Base-by-base conservation (phyloP, 2,797 vertebrate species). In the Gobio occitaniae region DNA sequence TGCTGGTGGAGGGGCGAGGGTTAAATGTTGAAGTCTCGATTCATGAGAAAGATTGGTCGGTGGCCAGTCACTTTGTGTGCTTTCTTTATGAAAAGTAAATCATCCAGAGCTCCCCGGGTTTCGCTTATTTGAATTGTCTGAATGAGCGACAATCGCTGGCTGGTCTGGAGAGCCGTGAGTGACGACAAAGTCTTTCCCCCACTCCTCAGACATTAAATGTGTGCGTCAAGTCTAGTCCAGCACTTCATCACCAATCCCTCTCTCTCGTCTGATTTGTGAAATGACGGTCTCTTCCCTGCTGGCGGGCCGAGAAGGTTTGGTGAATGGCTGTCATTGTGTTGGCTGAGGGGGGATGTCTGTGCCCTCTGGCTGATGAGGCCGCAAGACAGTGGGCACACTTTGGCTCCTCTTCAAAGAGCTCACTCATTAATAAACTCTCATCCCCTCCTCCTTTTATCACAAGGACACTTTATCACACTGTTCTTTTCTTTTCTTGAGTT, bases 11-110 rank as follows among this genome's bases (percentile, higher is more conserved):
- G 87, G 86, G 82, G 38, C 72, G 83, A 90, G 91, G 88, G 91
- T 93, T 93, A 93, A 94, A 91, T 85, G 84, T 89, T 87, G 82
- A 77, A 83, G 86, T 89, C 56, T 88, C 84, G 93, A 91, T 90
- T 91, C 91, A 91, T 70, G 88, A 92, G 91, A 85, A 89, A 87
- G 87, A 86, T 91, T 94, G 93, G 94, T 89, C 88, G 36, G 2
- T 83, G 80, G 93, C 94, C 94, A 94, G 91, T 92, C 92, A 91
- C 92, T 92, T 94, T 92, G 91, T 95, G 93, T 93, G 93, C 92
- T 93, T 92, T 93, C 93, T 94, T 95, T 94, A 94, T 94, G 92
- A 94, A 93, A 94, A 92, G 89, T 94, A 94, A 94, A 94, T 95
- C 91, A 94, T 91, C 93, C 92, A 90, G 91, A 94, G 93, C 92